Evolutionary conservation across 2,113 vertebrate species (phyloP).

Genomic region (Empidonax traillii): DNA sequence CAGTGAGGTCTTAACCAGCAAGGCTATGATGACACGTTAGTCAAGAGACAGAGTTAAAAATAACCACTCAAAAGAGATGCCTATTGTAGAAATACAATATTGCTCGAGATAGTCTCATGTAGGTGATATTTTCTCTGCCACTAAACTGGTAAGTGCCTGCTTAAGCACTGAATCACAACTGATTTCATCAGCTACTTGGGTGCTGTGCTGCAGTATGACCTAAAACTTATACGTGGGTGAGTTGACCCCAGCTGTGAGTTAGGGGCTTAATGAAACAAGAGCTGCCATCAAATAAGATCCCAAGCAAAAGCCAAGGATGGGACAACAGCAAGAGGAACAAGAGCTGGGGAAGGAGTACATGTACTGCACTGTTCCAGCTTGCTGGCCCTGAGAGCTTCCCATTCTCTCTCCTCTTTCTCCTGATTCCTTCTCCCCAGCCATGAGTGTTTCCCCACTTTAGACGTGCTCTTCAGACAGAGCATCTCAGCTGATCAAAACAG

Average conservation of each 20-base stretch:
- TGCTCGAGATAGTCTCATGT: not conserved
- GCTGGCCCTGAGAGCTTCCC: not conserved
- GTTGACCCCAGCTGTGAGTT: not conserved
- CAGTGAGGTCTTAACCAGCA: not conserved
- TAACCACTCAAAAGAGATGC: not conserved
- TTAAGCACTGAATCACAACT: not conserved
- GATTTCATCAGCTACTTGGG: not conserved
- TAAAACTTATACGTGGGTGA: accelerated
- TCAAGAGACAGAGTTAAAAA: not conserved
- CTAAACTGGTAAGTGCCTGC: not conserved
- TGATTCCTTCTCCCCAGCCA: not conserved
- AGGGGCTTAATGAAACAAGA: not conserved
- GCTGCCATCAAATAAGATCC: not conserved
- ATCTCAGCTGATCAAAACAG: not conserved
- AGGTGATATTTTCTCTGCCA: not conserved
- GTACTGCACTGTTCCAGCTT: not conserved
- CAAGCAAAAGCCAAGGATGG: not conserved
- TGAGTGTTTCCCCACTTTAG: accelerated
- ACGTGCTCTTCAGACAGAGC: accelerated
- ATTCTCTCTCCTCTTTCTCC: not conserved
- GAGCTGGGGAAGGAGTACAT: not conserved
- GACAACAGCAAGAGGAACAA: not conserved
- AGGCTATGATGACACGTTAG: not conserved
- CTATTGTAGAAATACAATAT: not conserved
- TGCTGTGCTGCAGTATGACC: not conserved